phyloP scores from a whole-genome alignment of 1,140 invertebrate genomes.

The Diachasma alloeum region DNA sequence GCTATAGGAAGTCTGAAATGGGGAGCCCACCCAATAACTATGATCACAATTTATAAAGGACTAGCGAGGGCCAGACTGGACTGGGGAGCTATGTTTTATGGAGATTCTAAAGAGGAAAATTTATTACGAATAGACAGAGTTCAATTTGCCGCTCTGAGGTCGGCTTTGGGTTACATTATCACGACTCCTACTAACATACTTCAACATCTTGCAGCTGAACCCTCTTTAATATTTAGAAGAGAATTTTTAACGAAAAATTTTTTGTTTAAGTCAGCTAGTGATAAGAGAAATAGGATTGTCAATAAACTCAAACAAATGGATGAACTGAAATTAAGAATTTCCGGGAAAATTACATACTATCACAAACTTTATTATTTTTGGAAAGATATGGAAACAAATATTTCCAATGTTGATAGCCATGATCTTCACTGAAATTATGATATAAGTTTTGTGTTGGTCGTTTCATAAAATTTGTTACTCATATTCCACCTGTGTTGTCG shows the following conservation, averaged over 20 bases:
- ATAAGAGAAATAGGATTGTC: not conserved
- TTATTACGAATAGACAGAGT: conserved; percentile 22
- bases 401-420: too few relatives aligned
- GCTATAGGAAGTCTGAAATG: too few relatives aligned
- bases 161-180: conserved; percentile 22
- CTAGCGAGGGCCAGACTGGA: conserved; percentile 29
- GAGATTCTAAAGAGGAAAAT: not conserved
- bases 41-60: conserved; percentile 26
- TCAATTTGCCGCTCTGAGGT: conserved; percentile 26
- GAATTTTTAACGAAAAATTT: conserved; percentile 17
- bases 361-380: too few relatives aligned
- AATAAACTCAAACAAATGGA: not conserved
- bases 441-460: too few relatives aligned
- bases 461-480: too few relatives aligned
- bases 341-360: too few relatives aligned
- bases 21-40: conserved; percentile 28
- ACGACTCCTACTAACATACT: conserved; percentile 31
- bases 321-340: too few relatives aligned
- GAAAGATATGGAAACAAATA: too few relatives aligned
- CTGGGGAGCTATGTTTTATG: conserved; percentile 4
- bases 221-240: conserved; percentile 16
- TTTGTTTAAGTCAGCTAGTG: not conserved
- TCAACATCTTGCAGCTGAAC: conserved; percentile 13
- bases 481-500: too few relatives aligned
- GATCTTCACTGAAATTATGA: too few relatives aligned